Conservation (phyloP, 2,797 vertebrate species). For the Cephalopachus bancanus region DNA sequence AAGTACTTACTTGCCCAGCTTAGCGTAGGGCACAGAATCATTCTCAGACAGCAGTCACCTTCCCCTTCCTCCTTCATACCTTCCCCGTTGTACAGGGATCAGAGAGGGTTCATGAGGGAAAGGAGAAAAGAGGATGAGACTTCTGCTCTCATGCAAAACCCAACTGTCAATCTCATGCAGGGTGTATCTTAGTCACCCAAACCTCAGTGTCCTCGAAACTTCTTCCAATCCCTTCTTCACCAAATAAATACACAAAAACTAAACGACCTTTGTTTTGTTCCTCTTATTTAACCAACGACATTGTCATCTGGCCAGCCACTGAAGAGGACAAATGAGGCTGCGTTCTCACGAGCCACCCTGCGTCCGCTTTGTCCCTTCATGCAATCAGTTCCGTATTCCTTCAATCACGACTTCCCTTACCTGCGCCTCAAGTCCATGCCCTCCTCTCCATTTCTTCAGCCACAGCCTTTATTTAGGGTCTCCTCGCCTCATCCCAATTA, state of each 20-base stretch:
- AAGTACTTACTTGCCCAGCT: no score
- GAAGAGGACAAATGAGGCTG: background rate
- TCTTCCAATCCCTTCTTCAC: background rate
- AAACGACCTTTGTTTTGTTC: background rate
- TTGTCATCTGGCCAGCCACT: background rate
- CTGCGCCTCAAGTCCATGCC: background rate
- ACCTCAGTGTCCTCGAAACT: background rate
- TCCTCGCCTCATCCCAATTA: no score
- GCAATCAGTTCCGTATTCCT: no score
- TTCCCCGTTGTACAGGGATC: background rate
- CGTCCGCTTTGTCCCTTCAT: fast-evolving
- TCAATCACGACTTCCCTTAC: fast-evolving
- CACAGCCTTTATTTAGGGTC: background rate
- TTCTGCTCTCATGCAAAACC: background rate
- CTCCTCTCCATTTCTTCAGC: no score
- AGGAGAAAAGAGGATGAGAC: background rate
- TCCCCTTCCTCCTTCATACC: background rate
- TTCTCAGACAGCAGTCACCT: no score
- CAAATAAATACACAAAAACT: background rate
- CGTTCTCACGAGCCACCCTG: background rate
- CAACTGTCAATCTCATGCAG: background rate
- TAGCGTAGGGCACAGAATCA: background rate
- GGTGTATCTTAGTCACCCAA: fast-evolving
- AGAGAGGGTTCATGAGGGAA: background rate
- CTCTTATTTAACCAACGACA: background rate